These are phyloP conservation scores for Pristionchus japonicus DNA, from an alignment of 2,888 invertebrate genomes.

Conservation along the genomic window DNA sequence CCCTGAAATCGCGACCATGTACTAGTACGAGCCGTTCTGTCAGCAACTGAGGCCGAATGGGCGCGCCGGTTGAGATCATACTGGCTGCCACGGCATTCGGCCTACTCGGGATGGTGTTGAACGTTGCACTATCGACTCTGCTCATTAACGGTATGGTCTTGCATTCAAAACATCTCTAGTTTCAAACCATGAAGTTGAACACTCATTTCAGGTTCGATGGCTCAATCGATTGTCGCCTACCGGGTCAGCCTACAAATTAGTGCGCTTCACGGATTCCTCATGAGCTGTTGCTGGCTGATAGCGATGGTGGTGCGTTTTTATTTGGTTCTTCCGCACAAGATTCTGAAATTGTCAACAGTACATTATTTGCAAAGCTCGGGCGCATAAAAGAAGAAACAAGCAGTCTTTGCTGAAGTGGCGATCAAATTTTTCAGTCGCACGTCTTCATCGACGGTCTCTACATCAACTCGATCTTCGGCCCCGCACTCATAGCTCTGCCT, in stretches of 20 bases:
- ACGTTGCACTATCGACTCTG: neutral
- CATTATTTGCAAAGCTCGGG: too few relatives aligned
- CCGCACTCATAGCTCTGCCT: neutral
- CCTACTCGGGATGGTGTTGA: neutral
- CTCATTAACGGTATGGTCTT: neutral
- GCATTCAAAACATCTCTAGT: too few relatives aligned
- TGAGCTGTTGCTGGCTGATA: neutral
- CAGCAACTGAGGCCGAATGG: too few relatives aligned
- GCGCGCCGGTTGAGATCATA: neutral
- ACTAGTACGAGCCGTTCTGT: too few relatives aligned
- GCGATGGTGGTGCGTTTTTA: neutral
- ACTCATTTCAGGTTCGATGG: neutral
- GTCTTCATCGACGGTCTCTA: neutral
- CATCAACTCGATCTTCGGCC: neutral
- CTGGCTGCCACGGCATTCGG: neutral
- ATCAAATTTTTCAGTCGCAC: slow-evolving; percentile 7
- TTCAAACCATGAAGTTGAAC: neutral
- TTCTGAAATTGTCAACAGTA: too few relatives aligned
- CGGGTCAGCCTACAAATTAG: neutral
- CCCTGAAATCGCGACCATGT: too few relatives aligned
- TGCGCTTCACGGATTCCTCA: neutral
- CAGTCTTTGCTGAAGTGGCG: too few relatives aligned
- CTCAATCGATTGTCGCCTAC: slow-evolving; percentile 24
- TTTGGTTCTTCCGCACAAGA: neutral
- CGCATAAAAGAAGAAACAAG: too few relatives aligned